phyloP scores from a whole-genome alignment of 1,140 invertebrate species.

The Caenorhabditis latens region DNA sequence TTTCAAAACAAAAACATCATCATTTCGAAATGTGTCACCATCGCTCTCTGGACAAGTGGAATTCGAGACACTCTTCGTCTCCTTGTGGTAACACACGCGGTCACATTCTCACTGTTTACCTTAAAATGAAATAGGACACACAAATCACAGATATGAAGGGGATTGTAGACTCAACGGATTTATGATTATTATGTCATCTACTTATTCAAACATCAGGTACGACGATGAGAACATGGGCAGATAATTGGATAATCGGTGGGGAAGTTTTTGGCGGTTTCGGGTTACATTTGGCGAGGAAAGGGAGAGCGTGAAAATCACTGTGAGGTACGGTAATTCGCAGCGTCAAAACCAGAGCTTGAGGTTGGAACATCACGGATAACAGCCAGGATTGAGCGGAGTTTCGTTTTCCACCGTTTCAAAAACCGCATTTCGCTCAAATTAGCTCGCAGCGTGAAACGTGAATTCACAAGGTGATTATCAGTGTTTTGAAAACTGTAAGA shows the following conservation, averaged over 20 bases:
- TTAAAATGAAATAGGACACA: not conserved
- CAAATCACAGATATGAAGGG: slow-evolving; percentile 18
- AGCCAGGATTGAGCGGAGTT: too few relatives aligned
- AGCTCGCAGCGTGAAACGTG: too few relatives aligned
- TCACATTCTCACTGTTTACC: slow-evolving; percentile 36
- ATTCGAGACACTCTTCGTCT: slow-evolving; percentile 23
- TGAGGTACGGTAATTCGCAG: too few relatives aligned
- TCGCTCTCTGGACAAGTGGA: slow-evolving; percentile 15
- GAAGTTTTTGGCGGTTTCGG: too few relatives aligned
- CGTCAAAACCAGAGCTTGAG: too few relatives aligned
- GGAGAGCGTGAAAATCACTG: too few relatives aligned
- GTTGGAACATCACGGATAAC: too few relatives aligned
- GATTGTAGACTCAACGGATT: slow-evolving; percentile 16
- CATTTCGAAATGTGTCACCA: slow-evolving; percentile 47
- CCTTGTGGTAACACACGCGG: not conserved
- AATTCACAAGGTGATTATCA: too few relatives aligned
- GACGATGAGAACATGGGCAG: not conserved
- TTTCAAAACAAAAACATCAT: slow-evolving; percentile 44
- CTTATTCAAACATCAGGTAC: slow-evolving; percentile 26
- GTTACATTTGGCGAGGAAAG: too few relatives aligned
- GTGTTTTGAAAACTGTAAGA: too few relatives aligned
- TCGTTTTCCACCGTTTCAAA: too few relatives aligned
- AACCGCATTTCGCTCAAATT: too few relatives aligned
- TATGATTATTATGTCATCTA: not conserved
- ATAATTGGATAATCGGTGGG: not conserved